phyloP scores from a whole-genome alignment of 1,140 invertebrate species.

The Drosophila santomea region DNA sequence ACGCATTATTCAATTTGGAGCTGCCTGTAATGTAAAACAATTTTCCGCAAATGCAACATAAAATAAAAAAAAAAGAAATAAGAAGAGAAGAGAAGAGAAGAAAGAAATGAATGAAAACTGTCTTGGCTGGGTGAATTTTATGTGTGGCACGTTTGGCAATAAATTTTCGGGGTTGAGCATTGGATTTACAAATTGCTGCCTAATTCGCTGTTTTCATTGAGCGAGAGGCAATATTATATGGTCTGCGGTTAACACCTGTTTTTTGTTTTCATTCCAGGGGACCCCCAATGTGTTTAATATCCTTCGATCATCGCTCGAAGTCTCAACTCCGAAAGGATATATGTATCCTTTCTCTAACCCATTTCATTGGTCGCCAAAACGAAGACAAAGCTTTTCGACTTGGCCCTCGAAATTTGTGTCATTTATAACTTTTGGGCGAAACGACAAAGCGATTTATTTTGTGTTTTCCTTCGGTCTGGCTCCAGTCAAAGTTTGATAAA shows the following conservation, averaged over 20 bases:
- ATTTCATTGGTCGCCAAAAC: slow-evolving; percentile 7
- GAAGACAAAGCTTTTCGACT: slow-evolving; percentile 12
- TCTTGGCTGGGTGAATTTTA: slow-evolving; percentile 67
- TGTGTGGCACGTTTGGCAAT: slow-evolving; percentile 71
- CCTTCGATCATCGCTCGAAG: slow-evolving; percentile 5
- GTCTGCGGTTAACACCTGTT: slow-evolving; percentile 61
- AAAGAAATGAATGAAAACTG: slow-evolving; percentile 29
- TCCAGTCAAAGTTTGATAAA: slow-evolving; percentile 71
- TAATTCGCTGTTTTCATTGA: slow-evolving; percentile 46
- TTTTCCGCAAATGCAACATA: slow-evolving; percentile 48
- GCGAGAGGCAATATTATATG: slow-evolving; percentile 37
- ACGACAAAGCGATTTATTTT: slow-evolving; percentile 63
- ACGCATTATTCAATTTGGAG: slow-evolving; percentile 71
- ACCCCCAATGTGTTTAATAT: slow-evolving; percentile 17
- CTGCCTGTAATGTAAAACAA: slow-evolving; percentile 52
- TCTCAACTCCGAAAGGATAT: not conserved
- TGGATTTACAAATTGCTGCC: slow-evolving; percentile 66
- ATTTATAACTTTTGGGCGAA: slow-evolving; percentile 64
- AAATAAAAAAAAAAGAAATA: not conserved
- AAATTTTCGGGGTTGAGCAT: slow-evolving; percentile 57
- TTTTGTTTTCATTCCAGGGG: not conserved
- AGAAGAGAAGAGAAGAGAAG: not conserved
- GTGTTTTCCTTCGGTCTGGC: slow-evolving; percentile 35
- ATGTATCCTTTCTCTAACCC: slow-evolving; percentile 5
- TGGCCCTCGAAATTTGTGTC: slow-evolving; percentile 31